Base-by-base conservation (phyloP, 2,888 invertebrate species). In the Hyposoter dolosus region DNA sequence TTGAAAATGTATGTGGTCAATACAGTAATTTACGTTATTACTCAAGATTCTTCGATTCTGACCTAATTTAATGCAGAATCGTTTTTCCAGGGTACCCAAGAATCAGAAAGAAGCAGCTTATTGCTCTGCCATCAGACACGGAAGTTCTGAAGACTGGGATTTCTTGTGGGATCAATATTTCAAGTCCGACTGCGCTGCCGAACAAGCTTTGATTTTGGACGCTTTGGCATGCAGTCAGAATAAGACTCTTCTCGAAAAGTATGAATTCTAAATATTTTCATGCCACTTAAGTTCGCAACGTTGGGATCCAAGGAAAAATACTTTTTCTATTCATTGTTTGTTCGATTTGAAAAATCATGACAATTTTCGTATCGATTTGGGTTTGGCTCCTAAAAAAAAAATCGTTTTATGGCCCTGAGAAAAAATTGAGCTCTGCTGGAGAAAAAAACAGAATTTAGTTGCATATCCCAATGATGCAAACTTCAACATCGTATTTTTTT, bases 111-210 rank as follows among this genome's bases (percentile, higher is more conserved):
- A 95, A 0, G 94, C 96, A 0, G 96, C 96, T 0, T 97, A 96
- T 92, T 97, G 97, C 91, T 94, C 94, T 7, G 97, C 96, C 23
- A 92, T 98, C 0, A 95, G 95, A 79, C 93, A 95, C 82, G 97
- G 97, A 60, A 95, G 95, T 0, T 94, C 95, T 32, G 94, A 94
- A 0, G 97, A 97, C 91, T 98, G 97, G 96, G 95, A 97, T 47
- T 96, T 96, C 93, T 94, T 97, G 56, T 97, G 96, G 95, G 90
- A 95, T 4, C 94, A 95, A 89, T 97, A 96, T 94, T 90, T 94
- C 50, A 95, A 95, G 75, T 94, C 96, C 1, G 95, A 95, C 17
- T 95, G 96, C 68, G 96, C 96, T 0, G 94, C 95, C 1, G 95
- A 97, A 89, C 95, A 96, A 68, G 94, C 94, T 1, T 95, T 95